A percentile compares a stretch with the other conserved stretches of the same genome.
Conservation (phyloP, 2,888 invertebrate genomes). For the Phortica magna region DNA sequence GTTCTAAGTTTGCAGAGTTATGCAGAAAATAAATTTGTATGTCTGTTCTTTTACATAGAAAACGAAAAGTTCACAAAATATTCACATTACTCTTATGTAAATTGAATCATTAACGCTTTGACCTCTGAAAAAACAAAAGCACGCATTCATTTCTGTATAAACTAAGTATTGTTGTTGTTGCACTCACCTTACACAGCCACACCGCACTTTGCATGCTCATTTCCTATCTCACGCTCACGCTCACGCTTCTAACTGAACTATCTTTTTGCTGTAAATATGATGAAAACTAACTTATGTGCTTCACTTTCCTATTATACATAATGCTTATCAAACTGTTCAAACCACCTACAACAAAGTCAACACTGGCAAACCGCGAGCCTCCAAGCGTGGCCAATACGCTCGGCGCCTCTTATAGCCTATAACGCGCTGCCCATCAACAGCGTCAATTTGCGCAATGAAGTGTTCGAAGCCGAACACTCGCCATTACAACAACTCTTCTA, state of each 20-base stretch:
- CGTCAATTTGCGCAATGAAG: background rate
- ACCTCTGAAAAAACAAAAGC: too few species aligned
- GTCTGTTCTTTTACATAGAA: background rate
- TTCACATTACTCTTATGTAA: too few species aligned
- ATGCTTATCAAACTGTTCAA: conserved; percentile 41
- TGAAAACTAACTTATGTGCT: conserved; percentile 59
- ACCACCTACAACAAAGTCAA: conserved; percentile 47
- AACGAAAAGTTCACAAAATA: background rate
- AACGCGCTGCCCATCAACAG: conserved; percentile 24
- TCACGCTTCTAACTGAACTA: background rate
- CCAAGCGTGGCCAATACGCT: conserved; percentile 69
- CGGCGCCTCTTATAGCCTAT: conserved; percentile 39
- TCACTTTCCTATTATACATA: conserved; percentile 44
- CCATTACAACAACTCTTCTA: conserved; percentile 35
- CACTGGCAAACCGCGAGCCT: conserved; percentile 71
- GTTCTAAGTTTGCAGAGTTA: conserved; percentile 25
- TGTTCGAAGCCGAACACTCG: conserved; percentile 27
- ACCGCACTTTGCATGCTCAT: background rate
- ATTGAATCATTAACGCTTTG: too few species aligned
- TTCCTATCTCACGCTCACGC: background rate
- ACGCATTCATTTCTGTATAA: too few species aligned
- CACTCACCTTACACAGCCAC: background rate
- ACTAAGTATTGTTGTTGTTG: background rate
- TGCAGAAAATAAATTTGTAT: background rate
- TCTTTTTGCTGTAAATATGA: conserved; percentile 52